Evolutionary conservation across 1,140 invertebrate genomes (phyloP).

Genomic region (Tetramorium simillimum): DNA sequence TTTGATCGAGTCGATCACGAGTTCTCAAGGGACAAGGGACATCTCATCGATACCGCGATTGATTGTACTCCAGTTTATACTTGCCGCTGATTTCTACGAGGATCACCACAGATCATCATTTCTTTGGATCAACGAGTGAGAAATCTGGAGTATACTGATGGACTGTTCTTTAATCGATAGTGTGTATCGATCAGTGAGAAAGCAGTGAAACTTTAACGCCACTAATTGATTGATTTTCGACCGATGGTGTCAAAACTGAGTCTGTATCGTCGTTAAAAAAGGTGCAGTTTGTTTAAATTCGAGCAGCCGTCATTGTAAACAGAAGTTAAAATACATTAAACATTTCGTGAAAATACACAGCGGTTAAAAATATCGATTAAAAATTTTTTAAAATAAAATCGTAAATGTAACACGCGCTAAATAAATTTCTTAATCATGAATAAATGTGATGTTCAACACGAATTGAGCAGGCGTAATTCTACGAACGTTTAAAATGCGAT

Average conservation of each 20-base stretch:
- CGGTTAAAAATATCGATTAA: not conserved
- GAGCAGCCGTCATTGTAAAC: slow-evolving; percentile 6
- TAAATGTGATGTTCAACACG: not conserved
- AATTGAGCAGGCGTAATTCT: not conserved
- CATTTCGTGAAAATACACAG: not conserved
- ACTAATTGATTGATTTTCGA: not conserved
- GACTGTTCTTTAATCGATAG: slow-evolving; percentile 39
- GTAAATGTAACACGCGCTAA: not conserved
- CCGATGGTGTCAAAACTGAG: not conserved
- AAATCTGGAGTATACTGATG: not conserved
- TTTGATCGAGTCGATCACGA: not conserved
- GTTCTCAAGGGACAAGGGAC: not conserved
- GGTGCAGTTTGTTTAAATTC: not conserved
- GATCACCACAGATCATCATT: not conserved
- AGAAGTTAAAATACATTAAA: not conserved
- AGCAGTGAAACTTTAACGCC: slow-evolving; percentile 17
- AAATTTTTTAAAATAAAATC: not conserved
- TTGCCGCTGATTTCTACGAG: not conserved
- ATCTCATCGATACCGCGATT: not conserved
- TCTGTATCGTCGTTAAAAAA: not conserved
- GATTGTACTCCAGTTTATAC: not conserved
- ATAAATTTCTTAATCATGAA: not conserved
- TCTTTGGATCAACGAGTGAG: not conserved
- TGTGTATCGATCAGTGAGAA: slow-evolving; percentile 38
- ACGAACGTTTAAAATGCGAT: slow-evolving; percentile 15